Base-by-base conservation (phyloP, 2,888 invertebrate genomes). In the Poecilus cupreus region DNA sequence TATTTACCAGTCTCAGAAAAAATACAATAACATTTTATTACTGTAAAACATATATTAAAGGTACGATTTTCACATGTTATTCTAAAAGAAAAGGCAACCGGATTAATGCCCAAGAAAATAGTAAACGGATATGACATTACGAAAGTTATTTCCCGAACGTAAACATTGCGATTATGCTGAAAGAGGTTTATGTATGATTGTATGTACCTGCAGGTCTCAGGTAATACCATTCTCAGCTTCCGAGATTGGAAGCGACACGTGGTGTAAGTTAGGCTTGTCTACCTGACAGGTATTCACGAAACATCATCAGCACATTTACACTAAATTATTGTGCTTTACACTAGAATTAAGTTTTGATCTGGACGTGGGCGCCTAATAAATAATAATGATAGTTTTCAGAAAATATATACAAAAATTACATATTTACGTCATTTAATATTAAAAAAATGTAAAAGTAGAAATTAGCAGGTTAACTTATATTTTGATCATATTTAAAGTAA, bases 331-430 rank as follows among this genome's bases (percentile, higher is more conserved):
- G 11, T 54, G 49, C 13, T 18, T 22, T 54, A 20, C 18, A 18
- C 22, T 16, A 20, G 54, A 54, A 54, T 54, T 54, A 54, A 54
- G 54, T 54, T 54, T 54, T 18, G 54, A 54, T 54, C 54, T 54
- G 4, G 20, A 11, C 13, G 18, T 13, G 5, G 3, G 11, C 22
- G 6, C 22, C 11, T 16, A 54, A 54, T 20, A 54, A 18, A 16
- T 32, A 3, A 5, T 26, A n/a, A n/a, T n/a, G n/a, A n/a, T n/a
- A n/a, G n/a, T n/a, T n/a, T n/a, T n/a, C n/a, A n/a, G n/a, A n/a
- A n/a, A n/a, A n/a, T n/a, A n/a, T n/a, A n/a, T n/a, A n/a, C n/a
- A n/a, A n/a, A n/a, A n/a, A n/a, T n/a, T n/a, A n/a, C n/a, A n/a
- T n/a, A n/a, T n/a, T n/a, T n/a, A n/a, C n/a, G n/a, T n/a, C n/a